Evolutionary conservation across 2,888 invertebrate species (phyloP), one percentile per base, ranked within the genome.

Genomic region (Eucera pruinosa): DNA sequence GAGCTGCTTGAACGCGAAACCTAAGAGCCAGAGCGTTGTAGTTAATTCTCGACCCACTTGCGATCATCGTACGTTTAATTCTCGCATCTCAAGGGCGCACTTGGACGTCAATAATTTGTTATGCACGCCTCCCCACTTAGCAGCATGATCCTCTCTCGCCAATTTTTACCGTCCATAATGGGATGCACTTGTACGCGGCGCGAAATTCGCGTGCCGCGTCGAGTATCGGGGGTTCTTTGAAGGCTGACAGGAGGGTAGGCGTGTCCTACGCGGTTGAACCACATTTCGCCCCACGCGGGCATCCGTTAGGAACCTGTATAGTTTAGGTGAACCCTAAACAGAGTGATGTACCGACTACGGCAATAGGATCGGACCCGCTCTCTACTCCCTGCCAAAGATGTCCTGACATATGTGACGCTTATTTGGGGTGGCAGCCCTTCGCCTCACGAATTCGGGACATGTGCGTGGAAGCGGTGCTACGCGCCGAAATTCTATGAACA

Each of bases 361-460:
- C n/a, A n/a, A n/a, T n/a, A n/a, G n/a, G n/a, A n/a, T n/a, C n/a
- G n/a, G n/a, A n/a, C n/a, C n/a, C n/a, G n/a, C n/a, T n/a, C n/a
- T n/a, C n/a, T n/a, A n/a, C n/a, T n/a, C 78, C 79, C 70, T 81
- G 80, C 50, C 81, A 69, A 76, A 78, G 84, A 83, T 87, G 86
- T 81, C 74, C 86, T 85, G 89, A 90, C 90, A 90, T 90, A 90
- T 90, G 90, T 83, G 90, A 88, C 87, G 87, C 87, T 90, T 86
- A 87, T 85, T 81, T 84, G 87, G 90, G 88, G 87, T 85, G 85
- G 82, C 84, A 82, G 78, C 81, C 83, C 85, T 83, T 67, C 36
- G 43, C 65, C 68, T 82, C 71, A 73, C 83, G 86, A 84, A 83
- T 85, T 86, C 80, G 78, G 85, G 87, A 88, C 89, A 90, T 90